These are phyloP conservation scores for Carabus problematicus DNA, from an alignment of 2,888 invertebrate species.

Conservation along the genomic window DNA sequence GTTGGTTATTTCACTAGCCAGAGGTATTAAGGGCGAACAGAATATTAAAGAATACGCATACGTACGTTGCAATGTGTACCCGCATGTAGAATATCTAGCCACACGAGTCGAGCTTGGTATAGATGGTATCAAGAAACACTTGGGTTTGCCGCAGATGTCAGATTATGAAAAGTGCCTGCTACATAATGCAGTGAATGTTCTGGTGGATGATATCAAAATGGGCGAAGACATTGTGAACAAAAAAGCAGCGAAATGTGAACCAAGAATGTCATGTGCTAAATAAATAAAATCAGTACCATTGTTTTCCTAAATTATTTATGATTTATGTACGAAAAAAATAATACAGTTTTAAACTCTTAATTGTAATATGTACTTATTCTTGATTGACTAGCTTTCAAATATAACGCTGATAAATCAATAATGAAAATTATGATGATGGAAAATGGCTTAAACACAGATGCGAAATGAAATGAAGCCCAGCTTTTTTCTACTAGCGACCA, in stretches of 20 bases:
- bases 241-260: constrained; percentile 3
- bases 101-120: constrained; percentile 55
- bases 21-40: constrained; percentile 57
- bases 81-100: constrained; percentile 53
- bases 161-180: constrained; percentile 56
- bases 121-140: constrained; percentile 53
- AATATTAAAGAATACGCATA: constrained; percentile 55
- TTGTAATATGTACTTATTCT: not conserved
- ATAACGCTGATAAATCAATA: no score
- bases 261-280: no score
- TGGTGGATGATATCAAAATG: constrained; percentile 50
- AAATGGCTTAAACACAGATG: no score
- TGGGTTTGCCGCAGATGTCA: constrained; percentile 54
- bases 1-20: constrained; percentile 66
- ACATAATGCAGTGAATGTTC: constrained; percentile 52
- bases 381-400: no score
- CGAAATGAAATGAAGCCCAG: no score
- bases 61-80: constrained; percentile 53
- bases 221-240: constrained; percentile 11
- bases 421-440: no score
- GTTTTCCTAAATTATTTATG: not conserved
- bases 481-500: no score
- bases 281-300: not conserved
- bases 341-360: no score
- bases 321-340: not conserved